Evolutionary conservation across 1,140 invertebrate species (phyloP).

Genomic region (Pachypeltis micranthus): DNA sequence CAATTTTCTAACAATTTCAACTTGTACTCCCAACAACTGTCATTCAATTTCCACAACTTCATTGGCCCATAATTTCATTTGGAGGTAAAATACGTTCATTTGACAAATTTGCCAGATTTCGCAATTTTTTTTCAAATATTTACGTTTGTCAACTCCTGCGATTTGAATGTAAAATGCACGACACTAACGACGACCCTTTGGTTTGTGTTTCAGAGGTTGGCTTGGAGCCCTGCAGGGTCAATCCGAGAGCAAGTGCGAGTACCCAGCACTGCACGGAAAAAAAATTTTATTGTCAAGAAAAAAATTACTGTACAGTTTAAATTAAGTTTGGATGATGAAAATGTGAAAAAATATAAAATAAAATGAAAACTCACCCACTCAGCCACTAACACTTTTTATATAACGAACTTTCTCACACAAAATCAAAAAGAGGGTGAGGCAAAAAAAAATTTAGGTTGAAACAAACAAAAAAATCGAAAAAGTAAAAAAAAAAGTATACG

Average conservation of each 20-base stretch:
- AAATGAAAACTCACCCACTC: not conserved
- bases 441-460: not conserved
- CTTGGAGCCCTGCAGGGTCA: conserved; percentile 44
- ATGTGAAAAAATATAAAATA: conserved; percentile 3
- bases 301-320: conserved; percentile 1
- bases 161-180: not conserved
- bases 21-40: too few relatives aligned
- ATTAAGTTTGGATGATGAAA: conserved; percentile 1
- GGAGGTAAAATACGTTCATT: too few relatives aligned
- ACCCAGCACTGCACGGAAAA: conserved; percentile 27
- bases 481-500: not conserved
- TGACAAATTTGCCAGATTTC: too few relatives aligned
- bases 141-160: too few relatives aligned
- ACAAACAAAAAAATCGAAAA: not conserved
- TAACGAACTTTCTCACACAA: not conserved
- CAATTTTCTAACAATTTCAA: too few relatives aligned
- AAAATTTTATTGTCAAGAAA: not conserved
- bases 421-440: not conserved
- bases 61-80: too few relatives aligned
- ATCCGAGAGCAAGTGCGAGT: conserved; percentile 33
- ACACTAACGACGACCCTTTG: not conserved
- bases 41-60: too few relatives aligned
- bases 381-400: conserved; percentile 4
- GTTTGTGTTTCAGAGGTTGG: conserved; percentile 37
- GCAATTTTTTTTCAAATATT: too few relatives aligned